A percentile compares a stretch with the other conserved stretches of the same genome.
Conservation (phyloP, 2,113 vertebrate genomes). For the Cryptotis parvus region DNA sequence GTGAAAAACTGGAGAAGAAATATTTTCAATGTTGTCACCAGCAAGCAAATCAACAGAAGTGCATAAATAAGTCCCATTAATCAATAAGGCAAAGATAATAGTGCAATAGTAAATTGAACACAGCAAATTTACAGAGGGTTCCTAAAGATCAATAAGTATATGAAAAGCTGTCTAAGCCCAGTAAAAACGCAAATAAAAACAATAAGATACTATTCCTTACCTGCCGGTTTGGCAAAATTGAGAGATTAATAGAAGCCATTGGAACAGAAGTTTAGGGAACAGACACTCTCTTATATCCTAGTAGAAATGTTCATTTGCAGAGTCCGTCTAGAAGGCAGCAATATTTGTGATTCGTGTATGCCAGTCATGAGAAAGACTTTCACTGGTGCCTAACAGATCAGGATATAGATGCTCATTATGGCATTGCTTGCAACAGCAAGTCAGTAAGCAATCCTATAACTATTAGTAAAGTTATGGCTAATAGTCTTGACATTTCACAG, state of each 20-base stretch:
- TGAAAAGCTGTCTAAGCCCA: not conserved
- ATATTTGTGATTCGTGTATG: not conserved
- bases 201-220: not conserved
- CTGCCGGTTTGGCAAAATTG: not conserved
- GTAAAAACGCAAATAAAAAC: conserved; percentile 22
- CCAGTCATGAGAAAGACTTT: not conserved
- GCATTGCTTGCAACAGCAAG: not conserved
- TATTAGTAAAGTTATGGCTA: not conserved
- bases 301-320: not conserved
- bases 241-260: not conserved
- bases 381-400: not conserved
- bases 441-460: not conserved
- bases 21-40: not conserved
- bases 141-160: not conserved
- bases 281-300: not conserved
- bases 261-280: not conserved
- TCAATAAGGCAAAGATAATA: not conserved
- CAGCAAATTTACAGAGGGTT: not conserved
- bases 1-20: not conserved
- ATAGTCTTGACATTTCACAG: not conserved
- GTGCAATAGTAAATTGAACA: not conserved
- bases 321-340: not conserved
- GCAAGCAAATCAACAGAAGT: not conserved
- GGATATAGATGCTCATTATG: not conserved
- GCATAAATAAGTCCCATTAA: not conserved